Conservation (phyloP, 2,113 vertebrate genomes). For the Elephas maximus region DNA sequence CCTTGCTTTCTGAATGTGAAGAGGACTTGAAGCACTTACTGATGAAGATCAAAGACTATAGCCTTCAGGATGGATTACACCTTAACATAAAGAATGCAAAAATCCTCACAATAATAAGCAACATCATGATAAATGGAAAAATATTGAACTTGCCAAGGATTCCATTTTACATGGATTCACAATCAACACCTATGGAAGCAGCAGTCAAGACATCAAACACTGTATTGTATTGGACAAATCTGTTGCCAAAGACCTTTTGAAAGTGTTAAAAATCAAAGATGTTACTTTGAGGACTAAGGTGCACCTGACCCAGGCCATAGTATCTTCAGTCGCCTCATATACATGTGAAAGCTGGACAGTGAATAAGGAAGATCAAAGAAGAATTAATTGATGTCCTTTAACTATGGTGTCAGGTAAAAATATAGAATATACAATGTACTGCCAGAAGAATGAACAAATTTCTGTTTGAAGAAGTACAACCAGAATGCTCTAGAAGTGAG, state of each 20-base stretch:
- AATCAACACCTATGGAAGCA: too few species aligned
- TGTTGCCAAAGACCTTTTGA: neutral
- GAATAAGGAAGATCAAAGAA: neutral
- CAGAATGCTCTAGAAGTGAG: neutral
- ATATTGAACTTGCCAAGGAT: neutral
- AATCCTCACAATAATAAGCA: neutral
- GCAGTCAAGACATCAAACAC: too few species aligned
- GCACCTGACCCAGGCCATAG: neutral
- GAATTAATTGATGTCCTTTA: neutral
- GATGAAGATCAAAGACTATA: neutral
- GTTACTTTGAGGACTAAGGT: neutral
- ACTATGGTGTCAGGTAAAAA: neutral
- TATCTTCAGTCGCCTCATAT: neutral
- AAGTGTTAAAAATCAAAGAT: too few species aligned
- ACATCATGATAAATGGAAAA: neutral
- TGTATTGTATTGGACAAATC: neutral
- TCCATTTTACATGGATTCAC: too few species aligned
- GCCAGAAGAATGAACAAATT: neutral
- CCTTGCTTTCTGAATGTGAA: neutral
- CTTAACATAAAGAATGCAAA: neutral
- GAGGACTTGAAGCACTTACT: neutral
- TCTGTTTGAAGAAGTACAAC: neutral
- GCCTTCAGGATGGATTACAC: neutral
- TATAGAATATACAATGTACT: neutral
- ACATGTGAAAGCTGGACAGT: neutral